Evolutionary conservation across 2,113 vertebrate species (phyloP).

Genomic region (Cromileptes altivelis): DNA sequence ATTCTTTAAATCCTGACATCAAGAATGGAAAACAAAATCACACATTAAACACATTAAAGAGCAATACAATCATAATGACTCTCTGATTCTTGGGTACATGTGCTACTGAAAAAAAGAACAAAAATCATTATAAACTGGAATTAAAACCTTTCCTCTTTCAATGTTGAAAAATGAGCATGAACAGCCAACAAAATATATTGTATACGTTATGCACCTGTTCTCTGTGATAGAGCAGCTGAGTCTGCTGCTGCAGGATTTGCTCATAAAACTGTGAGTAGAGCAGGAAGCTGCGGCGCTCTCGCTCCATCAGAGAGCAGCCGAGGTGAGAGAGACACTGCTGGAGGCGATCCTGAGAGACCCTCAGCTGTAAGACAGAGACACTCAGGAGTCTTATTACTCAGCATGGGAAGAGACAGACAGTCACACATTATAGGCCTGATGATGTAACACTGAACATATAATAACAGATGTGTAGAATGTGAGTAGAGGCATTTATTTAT

Average conservation of each 20-base stretch:
- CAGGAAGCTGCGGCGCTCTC: slow-evolving; percentile 83
- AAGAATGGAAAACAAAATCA: not conserved
- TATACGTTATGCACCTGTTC: slow-evolving; percentile 68
- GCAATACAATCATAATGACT: not conserved
- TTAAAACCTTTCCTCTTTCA: not conserved
- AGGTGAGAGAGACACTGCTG: slow-evolving; percentile 79
- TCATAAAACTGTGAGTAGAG: slow-evolving; percentile 86
- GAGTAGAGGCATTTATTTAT: too few relatives aligned
- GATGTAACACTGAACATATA: too few relatives aligned
- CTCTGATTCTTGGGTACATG: not conserved
- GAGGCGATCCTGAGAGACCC: slow-evolving; percentile 77
- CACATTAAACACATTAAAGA: not conserved
- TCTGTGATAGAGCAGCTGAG: slow-evolving; percentile 77
- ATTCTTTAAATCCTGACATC: slow-evolving; percentile 78
- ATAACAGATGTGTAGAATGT: too few relatives aligned
- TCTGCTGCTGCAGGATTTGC: slow-evolving; percentile 80
- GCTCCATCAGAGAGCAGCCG: slow-evolving; percentile 80
- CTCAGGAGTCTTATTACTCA: not conserved
- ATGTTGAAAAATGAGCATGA: not conserved
- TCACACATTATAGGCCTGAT: too few relatives aligned
- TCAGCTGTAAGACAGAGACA: slow-evolving; percentile 68
- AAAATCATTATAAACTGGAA: not conserved
- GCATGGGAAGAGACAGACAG: too few relatives aligned
- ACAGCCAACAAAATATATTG: not conserved
- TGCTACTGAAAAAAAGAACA: not conserved